Evolutionary conservation across 2,113 vertebrate species (phyloP).

Genomic region (Sturnira hondurensis): DNA sequence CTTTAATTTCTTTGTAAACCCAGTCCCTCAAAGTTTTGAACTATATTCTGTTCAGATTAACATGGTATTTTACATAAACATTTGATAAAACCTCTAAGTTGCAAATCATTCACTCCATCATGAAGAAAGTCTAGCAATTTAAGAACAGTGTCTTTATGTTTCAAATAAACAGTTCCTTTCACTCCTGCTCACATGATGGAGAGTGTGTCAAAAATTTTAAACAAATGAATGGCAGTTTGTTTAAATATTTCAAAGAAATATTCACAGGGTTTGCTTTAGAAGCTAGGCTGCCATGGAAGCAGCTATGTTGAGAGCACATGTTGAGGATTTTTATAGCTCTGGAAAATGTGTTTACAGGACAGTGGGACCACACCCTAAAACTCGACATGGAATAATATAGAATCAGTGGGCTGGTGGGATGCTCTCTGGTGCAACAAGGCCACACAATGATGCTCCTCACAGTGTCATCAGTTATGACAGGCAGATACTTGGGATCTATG

Average conservation of each 20-base stretch:
- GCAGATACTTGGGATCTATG: not conserved
- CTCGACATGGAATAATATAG: not conserved
- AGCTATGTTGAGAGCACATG: not conserved
- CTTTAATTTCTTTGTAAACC: not conserved
- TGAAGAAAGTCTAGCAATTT: not conserved
- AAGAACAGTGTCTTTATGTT: not conserved
- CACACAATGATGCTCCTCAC: not conserved
- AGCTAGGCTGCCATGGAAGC: conserved; percentile 4
- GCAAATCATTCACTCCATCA: not conserved
- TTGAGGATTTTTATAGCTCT: not conserved
- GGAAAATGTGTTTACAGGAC: not conserved
- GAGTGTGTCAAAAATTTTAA: not conserved
- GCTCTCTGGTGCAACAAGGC: not conserved
- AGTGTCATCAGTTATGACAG: not conserved
- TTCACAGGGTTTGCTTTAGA: not conserved
- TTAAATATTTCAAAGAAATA: not conserved
- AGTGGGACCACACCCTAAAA: not conserved
- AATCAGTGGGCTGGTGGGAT: not conserved
- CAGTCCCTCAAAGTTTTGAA: not conserved
- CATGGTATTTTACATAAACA: not conserved
- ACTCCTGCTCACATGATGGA: not conserved
- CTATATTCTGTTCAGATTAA: not conserved
- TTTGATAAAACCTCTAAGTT: not conserved
- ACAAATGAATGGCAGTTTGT: not conserved
- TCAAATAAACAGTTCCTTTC: not conserved